These are phyloP conservation scores for Enteromius anoplus DNA, from an alignment of 2,797 vertebrate species.

Conservation along the genomic window DNA sequence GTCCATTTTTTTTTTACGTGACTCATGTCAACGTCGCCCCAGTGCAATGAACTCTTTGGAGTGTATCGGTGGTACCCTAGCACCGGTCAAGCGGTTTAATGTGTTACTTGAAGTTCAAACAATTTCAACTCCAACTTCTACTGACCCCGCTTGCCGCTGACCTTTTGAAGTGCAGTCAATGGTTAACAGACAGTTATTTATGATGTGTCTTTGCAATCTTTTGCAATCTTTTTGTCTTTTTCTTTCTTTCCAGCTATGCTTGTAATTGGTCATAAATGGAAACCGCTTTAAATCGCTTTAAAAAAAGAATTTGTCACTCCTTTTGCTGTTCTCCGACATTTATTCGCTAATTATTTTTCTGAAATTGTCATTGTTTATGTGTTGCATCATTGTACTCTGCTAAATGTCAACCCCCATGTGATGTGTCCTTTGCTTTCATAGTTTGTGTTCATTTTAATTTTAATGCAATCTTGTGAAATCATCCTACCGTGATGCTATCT, in stretches of 20 bases:
- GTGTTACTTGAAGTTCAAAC: conserved; percentile 21
- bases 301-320: neutral
- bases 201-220: neutral
- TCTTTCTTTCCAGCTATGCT: neutral
- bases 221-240: neutral
- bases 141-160: conserved; percentile 3
- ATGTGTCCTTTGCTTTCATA: neutral
- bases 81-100: conserved; percentile 5
- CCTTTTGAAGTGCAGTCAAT: conserved; percentile 24
- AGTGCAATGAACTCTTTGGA: neutral
- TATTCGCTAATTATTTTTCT: neutral
- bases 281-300: neutral
- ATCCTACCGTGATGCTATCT: neutral
- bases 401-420: neutral
- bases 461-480: neutral
- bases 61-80: neutral
- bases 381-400: neutral
- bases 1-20: neutral
- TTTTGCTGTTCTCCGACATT: neutral
- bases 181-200: neutral
- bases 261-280: neutral
- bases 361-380: neutral
- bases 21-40: neutral
- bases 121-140: conserved; percentile 22
- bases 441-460: neutral